Base-by-base conservation (phyloP, 2,888 invertebrate genomes). In the Xestia c-nigrum region DNA sequence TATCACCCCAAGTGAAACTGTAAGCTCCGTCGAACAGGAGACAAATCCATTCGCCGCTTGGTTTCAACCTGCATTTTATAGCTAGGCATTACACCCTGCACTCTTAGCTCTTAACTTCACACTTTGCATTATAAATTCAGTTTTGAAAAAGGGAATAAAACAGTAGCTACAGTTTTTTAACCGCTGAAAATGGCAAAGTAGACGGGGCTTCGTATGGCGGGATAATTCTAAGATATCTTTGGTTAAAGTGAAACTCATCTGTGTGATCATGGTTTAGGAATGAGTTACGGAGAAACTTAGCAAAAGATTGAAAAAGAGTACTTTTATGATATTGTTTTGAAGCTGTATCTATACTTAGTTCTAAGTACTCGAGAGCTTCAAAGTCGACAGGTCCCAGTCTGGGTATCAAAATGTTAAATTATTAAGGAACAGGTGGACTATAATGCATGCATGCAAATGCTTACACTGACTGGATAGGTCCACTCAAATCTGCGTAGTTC, bases 81-180 rank as follows among this genome's bases (percentile, higher is more conserved):
- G 88, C 70, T 61, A 72, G 76, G 76, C 80, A 83, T 88, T 82
- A 88, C 67, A 69, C 72, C 21, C 50, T 78, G 83, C 83, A 85
- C 72, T 86, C 74, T 70, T 57, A 72, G 81, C 88, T 81, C 72
- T 86, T 72, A 79, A 83, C 65, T 78, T 84, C 86, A 80, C 79
- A 79, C 77, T 86, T 85, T 85, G 71, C 79, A 86, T 87, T 83
- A 81, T 83, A 81, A 76, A 87, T 85, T 80, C 84, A 85, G 78
- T 79, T 85, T 83, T 59, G 61, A 73, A 85, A 87, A 76, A 64
- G 14, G 76, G 73, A 80, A 81, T 86, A 74, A 87, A 84, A 88
- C 50, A 74, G 79, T 75, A 76, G 76, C 57, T 79, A 79, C 72
- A 69, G 46, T 83, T 85, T 85, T 84, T 84, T 78, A 79, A 77